Evolutionary conservation across 2,113 vertebrate species (phyloP).

Genomic region (Melozone crissalis): DNA sequence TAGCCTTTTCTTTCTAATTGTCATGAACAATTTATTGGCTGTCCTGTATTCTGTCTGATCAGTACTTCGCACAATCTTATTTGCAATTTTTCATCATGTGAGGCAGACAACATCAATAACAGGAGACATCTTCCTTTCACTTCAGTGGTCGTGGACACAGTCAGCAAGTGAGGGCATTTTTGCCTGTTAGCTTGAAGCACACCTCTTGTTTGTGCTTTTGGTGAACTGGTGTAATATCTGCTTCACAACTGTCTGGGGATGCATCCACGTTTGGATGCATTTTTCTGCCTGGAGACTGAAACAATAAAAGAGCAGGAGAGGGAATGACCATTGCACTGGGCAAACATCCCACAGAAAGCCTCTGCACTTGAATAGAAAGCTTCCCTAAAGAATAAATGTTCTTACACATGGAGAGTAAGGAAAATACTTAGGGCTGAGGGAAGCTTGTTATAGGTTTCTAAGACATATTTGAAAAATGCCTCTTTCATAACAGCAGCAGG

Average conservation of each 20-base stretch:
- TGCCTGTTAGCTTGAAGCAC: not conserved
- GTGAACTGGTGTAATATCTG: not conserved
- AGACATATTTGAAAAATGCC: not conserved
- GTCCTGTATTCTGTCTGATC: not conserved
- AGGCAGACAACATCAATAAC: rapidly evolving
- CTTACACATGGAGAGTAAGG: not conserved
- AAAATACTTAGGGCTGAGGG: not conserved
- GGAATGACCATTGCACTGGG: not conserved
- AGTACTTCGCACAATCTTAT: not conserved
- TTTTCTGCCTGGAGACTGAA: not conserved
- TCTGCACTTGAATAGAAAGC: not conserved
- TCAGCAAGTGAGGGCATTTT: not conserved
- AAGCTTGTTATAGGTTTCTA: not conserved
- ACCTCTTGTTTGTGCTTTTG: not conserved
- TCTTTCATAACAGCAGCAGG: not conserved
- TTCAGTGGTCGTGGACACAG: rapidly evolving
- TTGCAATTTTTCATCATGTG: rapidly evolving
- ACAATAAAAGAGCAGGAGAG: not conserved
- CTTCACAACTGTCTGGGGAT: not conserved
- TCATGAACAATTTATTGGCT: not conserved
- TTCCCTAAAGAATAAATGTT: not conserved
- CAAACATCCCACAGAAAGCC: not conserved
- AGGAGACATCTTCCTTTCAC: not conserved
- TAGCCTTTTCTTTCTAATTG: not conserved
- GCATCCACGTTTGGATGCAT: not conserved